Evolutionary conservation across 1,140 invertebrate species (phyloP).

Genomic region (Temnothorax longispinosus): DNA sequence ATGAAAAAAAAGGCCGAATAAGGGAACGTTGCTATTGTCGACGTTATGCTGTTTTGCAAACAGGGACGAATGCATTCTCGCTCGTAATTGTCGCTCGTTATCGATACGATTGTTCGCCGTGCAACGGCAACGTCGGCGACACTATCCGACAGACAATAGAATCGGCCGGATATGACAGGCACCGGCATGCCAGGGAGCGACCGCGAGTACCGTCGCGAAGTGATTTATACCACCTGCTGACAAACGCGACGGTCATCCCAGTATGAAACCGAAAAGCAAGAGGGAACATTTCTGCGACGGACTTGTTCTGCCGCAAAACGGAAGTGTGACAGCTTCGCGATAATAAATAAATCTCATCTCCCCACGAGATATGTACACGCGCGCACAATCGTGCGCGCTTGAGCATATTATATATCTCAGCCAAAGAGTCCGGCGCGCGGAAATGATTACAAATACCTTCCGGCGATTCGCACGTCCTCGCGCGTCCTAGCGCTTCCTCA

Average conservation of each 20-base stretch:
- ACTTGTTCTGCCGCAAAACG: background rate
- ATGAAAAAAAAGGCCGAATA: background rate
- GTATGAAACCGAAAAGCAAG: background rate
- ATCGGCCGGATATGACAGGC: conserved; percentile 73
- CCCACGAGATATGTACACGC: background rate
- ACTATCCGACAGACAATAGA: conserved; percentile 65
- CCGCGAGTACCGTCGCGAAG: conserved; percentile 36
- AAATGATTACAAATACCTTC: conserved; percentile 65
- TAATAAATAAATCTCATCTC: conserved; percentile 38
- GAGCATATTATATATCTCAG: conserved; percentile 38
- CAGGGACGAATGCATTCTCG: conserved; percentile 37
- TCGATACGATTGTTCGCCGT: conserved; percentile 78
- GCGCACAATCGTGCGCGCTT: background rate
- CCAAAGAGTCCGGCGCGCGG: conserved; percentile 35
- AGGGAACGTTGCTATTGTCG: conserved; percentile 59
- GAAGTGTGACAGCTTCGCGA: background rate
- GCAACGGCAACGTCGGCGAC: conserved; percentile 33
- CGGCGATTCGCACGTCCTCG: conserved; percentile 31
- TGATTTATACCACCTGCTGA: conserved; percentile 70
- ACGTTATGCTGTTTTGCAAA: conserved; percentile 68
- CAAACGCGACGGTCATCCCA: conserved; percentile 21
- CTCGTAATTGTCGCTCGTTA: conserved; percentile 82
- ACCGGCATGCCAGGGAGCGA: conserved; percentile 23
- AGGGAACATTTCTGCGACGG: no score
- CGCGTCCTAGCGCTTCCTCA: conserved; percentile 23